Evolutionary conservation across 2,888 invertebrate species (phyloP).

Genomic region (Sarcophaga subvicina): DNA sequence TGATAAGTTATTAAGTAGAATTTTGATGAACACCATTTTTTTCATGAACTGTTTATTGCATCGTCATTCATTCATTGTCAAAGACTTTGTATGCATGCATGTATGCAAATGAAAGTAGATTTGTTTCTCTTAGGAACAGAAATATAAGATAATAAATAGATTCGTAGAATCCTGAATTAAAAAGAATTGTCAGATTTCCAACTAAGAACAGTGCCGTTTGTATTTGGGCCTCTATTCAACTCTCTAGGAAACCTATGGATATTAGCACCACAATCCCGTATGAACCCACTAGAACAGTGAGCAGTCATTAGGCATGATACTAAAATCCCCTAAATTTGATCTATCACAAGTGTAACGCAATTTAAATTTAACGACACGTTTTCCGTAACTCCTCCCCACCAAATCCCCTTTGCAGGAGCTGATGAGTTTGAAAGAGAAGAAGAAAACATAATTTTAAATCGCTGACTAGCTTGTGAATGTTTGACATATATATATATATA

Average conservation of each 20-base stretch:
- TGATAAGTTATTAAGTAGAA: too few species aligned
- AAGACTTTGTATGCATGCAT: neutral
- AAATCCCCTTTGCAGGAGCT: too few species aligned
- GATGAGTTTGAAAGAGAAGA: neutral
- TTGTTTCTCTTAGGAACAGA: neutral
- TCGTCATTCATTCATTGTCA: too few species aligned
- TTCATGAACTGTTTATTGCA: neutral
- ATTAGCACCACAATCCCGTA: slow-evolving; percentile 68
- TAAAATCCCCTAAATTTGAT: slow-evolving; percentile 70
- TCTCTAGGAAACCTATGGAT: slow-evolving; percentile 78
- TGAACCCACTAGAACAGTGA: slow-evolving; percentile 78
- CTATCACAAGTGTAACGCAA: slow-evolving; percentile 80
- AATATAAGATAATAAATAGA: neutral
- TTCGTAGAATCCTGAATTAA: neutral
- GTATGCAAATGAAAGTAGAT: neutral
- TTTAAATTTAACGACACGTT: slow-evolving; percentile 69
- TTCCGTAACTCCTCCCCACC: neutral
- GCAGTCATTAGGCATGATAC: slow-evolving; percentile 56
- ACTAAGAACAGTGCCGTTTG: slow-evolving; percentile 74
- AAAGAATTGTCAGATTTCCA: slow-evolving; percentile 76
- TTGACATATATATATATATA: neutral
- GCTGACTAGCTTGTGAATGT: slow-evolving; percentile 79
- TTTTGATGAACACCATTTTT: neutral
- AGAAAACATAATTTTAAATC: slow-evolving; percentile 73
- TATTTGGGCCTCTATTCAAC: slow-evolving; percentile 73